phyloP scores from a whole-genome alignment of 2,113 vertebrate species.

The zebrafish (Danio rerio) region GRCz12tu NC_133193.1:46102001-46102500 shows the following conservation, averaged over 20 bases:
- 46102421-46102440: too few species aligned
- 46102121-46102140: neutral
- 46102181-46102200: constrained; percentile 12
- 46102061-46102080: constrained; percentile 52
- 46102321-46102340: too few species aligned
- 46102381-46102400: too few species aligned
- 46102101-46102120: constrained; percentile 7
- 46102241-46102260: neutral
- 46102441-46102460: too few species aligned
- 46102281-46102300: neutral
- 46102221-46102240: constrained; percentile 2
- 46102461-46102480: too few species aligned
- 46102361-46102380: too few species aligned
- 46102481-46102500: too few species aligned
- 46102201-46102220: neutral
- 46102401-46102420: too few species aligned
- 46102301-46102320: neutral
- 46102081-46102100: constrained; percentile 48
- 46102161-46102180: neutral
- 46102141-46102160: neutral
- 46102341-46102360: too few species aligned
- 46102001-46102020: constrained; percentile 30
- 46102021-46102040: constrained; percentile 42
- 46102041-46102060: constrained; percentile 47
- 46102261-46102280: too few species aligned